These are phyloP conservation scores for Pterocles orientalis DNA, from an alignment of 2,113 vertebrate species.

Conservation along the genomic window DNA sequence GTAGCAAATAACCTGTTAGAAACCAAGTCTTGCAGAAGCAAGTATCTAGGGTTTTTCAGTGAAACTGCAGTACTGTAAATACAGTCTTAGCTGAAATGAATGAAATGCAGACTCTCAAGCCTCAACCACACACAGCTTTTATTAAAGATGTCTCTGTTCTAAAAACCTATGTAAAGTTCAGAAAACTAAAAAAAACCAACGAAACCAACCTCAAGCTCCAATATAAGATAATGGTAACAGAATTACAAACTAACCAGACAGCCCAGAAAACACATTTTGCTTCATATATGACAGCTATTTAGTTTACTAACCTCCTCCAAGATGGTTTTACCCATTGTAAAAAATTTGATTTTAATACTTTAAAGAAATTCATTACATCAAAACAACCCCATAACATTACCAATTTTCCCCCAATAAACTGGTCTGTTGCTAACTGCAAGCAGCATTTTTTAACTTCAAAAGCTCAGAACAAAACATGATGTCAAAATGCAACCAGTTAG, in stretches of 20 bases:
- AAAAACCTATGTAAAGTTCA: not conserved
- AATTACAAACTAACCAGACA: not conserved
- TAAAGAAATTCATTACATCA: not conserved
- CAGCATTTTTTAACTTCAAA: not conserved
- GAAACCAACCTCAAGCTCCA: not conserved
- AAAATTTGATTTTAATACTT: not conserved
- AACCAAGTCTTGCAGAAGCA: not conserved
- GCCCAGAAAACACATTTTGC: not conserved
- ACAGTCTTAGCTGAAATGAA: not conserved
- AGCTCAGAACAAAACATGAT: not conserved
- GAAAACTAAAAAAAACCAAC: not conserved
- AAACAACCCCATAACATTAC: not conserved
- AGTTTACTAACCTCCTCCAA: not conserved
- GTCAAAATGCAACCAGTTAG: not conserved
- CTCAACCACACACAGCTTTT: not conserved
- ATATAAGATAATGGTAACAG: accelerated
- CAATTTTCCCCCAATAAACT: accelerated
- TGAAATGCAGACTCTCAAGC: not conserved
- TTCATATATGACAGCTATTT: not conserved
- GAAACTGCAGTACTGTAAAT: not conserved
- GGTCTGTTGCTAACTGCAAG: not conserved
- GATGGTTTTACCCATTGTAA: not conserved
- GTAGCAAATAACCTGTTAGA: not conserved
- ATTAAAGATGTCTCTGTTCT: not conserved
- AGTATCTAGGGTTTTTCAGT: not conserved